phyloP scores from a whole-genome alignment of 1,140 invertebrate species.

The Nymphalis io region DNA sequence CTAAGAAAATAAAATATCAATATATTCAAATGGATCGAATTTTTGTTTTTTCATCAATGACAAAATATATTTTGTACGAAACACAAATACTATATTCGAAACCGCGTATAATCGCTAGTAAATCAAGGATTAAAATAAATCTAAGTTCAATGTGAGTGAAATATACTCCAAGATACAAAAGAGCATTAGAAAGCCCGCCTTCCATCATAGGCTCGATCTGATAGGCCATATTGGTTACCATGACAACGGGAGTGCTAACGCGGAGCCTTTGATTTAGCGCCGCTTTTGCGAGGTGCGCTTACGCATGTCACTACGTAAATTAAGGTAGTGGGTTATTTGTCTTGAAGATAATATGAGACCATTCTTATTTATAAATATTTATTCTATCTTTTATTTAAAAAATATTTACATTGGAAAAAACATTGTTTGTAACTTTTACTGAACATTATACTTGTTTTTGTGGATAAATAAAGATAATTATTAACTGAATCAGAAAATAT shows the following conservation, averaged over 20 bases:
- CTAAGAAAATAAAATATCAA: no score
- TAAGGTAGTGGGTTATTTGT: background rate
- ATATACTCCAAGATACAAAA: conserved; percentile 11
- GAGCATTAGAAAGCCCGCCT: conserved; percentile 20
- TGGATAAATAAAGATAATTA: no score
- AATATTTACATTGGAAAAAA: no score
- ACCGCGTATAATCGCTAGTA: background rate
- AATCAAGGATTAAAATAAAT: conserved; percentile 16
- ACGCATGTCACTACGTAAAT: conserved; percentile 6
- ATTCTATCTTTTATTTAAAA: no score
- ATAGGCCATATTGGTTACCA: conserved; percentile 29
- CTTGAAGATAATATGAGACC: background rate
- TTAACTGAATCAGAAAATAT: no score
- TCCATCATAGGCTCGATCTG: conserved; percentile 31
- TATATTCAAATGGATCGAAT: no score
- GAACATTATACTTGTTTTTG: no score
- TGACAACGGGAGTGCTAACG: conserved; percentile 27
- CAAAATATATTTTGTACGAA: background rate
- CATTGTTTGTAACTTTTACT: no score
- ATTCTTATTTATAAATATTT: no score
- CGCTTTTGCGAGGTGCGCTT: conserved; percentile 15
- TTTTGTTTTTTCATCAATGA: background rate
- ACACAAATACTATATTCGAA: background rate
- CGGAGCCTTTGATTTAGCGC: conserved; percentile 28
- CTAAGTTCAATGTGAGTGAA: conserved; percentile 3